phyloP scores from a whole-genome alignment of 1,140 invertebrate genomes.

The Bacillus rossius region DNA sequence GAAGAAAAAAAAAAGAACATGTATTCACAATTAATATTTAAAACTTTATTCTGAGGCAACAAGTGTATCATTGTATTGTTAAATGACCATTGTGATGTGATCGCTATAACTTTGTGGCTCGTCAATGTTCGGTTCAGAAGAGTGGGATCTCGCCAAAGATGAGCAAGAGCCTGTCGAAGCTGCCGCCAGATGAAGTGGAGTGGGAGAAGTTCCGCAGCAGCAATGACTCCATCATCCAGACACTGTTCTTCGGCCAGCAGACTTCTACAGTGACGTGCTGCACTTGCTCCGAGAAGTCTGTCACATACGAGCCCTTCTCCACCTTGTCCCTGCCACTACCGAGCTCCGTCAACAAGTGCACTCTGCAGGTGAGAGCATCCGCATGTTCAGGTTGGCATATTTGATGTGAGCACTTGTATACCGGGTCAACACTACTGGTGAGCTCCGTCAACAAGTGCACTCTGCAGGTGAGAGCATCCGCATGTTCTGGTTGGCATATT shows the following conservation, averaged over 20 bases:
- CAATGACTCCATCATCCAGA: conserved; percentile 73
- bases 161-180: not conserved
- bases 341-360: conserved; percentile 42
- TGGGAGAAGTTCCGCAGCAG: conserved; percentile 67
- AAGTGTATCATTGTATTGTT: too few relatives aligned
- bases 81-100: too few relatives aligned
- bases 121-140: too few relatives aligned
- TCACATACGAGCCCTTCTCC: conserved; percentile 87
- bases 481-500: conserved; percentile 2
- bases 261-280: conserved; percentile 76
- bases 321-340: conserved; percentile 82
- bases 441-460: conserved; percentile 45
- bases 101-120: too few relatives aligned
- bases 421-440: conserved; percentile 78
- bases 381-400: too few relatives aligned
- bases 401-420: conserved; percentile 73
- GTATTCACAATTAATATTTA: too few relatives aligned
- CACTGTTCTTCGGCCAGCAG: conserved; percentile 84
- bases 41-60: too few relatives aligned
- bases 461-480: conserved; percentile 56
- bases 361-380: conserved; percentile 56
- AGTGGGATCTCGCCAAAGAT: not conserved
- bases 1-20: too few relatives aligned
- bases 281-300: conserved; percentile 66
- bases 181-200: conserved; percentile 52